Evolutionary conservation across 2,888 invertebrate genomes (phyloP).

Genomic region (Cephalotes varians): DNA sequence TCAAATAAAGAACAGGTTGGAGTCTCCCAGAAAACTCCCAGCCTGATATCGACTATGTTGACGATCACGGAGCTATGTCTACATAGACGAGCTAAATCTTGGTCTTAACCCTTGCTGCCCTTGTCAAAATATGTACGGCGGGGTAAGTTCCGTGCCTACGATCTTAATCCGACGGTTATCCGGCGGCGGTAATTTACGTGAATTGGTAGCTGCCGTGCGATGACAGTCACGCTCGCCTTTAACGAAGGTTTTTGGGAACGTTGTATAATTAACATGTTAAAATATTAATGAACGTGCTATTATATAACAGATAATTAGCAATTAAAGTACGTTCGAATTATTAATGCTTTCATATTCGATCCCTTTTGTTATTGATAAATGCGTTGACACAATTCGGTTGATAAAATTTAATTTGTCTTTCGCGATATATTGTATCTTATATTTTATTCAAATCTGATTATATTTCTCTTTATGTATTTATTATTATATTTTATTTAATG

Average conservation of each 20-base stretch:
- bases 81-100: conserved; percentile 43
- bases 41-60: conserved; percentile 35
- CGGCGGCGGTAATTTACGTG: conserved; percentile 30
- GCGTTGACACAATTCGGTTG: conserved; percentile 1
- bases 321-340: conserved; percentile 8
- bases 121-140: conserved; percentile 53
- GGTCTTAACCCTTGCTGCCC: conserved; percentile 50
- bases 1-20: conserved; percentile 11
- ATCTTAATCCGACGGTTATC: conserved; percentile 51
- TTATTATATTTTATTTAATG: not conserved
- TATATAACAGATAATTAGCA: conserved; percentile 6
- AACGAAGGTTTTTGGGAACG: not conserved
- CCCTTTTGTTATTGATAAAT: not conserved
- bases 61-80: conserved; percentile 21
- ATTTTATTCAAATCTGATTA: not conserved
- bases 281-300: not conserved
- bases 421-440: not conserved
- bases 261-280: not conserved
- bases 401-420: not conserved
- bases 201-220: conserved; percentile 20
- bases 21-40: not conserved
- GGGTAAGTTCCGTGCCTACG: conserved; percentile 39
- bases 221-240: not conserved
- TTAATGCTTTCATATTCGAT: not conserved
- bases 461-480: not conserved